Evolutionary conservation across 2,888 invertebrate species (phyloP).

Genomic region (Oegoconia quadripuncta): DNA sequence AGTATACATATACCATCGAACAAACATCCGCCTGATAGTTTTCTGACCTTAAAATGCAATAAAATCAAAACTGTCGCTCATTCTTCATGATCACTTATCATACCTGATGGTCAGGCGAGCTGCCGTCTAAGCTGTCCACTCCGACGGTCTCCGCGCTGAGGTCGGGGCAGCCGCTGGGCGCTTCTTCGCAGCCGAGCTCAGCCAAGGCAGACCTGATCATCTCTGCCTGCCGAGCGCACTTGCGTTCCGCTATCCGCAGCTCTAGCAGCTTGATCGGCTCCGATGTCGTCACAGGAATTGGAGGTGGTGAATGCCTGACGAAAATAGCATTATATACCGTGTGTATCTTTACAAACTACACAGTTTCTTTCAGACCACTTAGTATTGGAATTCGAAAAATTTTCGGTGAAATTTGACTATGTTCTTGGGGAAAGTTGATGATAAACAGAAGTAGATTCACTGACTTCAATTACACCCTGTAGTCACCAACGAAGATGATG

Average conservation of each 20-base stretch:
- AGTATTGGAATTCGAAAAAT: not conserved
- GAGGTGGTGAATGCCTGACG: conserved; percentile 68
- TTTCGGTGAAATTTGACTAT: too few species aligned
- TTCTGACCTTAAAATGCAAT: too few species aligned
- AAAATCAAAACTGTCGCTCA: too few species aligned
- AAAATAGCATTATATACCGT: not conserved
- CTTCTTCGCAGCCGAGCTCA: conserved; percentile 92
- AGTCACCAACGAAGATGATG: too few species aligned
- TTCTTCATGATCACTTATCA: too few species aligned
- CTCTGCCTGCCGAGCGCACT: conserved; percentile 89
- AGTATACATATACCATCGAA: too few species aligned
- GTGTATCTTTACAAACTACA: not conserved
- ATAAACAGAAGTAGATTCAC: too few species aligned
- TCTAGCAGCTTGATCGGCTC: conserved; percentile 87
- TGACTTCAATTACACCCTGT: too few species aligned
- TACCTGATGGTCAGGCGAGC: conserved; percentile 83
- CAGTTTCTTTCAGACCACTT: too few species aligned
- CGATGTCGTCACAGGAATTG: conserved; percentile 65
- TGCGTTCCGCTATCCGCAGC: conserved; percentile 89
- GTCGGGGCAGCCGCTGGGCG: conserved; percentile 90
- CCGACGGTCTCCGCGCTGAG: conserved; percentile 86
- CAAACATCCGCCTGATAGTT: too few species aligned
- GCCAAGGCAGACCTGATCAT: conserved; percentile 91
- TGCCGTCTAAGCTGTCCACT: conserved; percentile 81
- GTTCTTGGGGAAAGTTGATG: too few species aligned